phyloP scores from a whole-genome alignment of 2,888 invertebrate genomes.

The Gasteruption jaculator region DNA sequence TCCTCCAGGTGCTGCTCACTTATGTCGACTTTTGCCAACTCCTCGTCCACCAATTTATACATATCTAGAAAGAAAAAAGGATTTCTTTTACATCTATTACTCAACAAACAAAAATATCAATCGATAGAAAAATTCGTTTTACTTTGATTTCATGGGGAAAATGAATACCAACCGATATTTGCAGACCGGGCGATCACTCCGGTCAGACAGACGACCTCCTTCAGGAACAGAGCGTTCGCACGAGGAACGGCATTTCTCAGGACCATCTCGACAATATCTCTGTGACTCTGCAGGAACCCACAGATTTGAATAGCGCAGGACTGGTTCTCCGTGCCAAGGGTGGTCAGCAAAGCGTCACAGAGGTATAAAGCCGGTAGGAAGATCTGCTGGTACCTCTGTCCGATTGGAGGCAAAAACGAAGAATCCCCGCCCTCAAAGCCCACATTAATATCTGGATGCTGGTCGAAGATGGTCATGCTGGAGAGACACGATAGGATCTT shows the following conservation, averaged over 20 bases:
- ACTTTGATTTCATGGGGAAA: no score
- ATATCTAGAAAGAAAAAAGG: constrained; percentile 33
- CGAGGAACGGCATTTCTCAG: constrained; percentile 67
- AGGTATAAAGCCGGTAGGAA: constrained; percentile 76
- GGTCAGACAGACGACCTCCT: constrained; percentile 74
- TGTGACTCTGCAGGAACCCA: constrained; percentile 74
- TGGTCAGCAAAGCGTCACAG: constrained; percentile 76
- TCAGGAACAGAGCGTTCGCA: constrained; percentile 63
- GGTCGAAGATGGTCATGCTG: constrained; percentile 65
- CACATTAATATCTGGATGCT: constrained; percentile 65
- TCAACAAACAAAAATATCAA: background rate
- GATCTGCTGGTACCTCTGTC: constrained; percentile 75
- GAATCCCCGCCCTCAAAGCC: constrained; percentile 38
- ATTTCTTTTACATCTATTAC: background rate
- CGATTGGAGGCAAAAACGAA: constrained; percentile 60
- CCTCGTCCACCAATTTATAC: constrained; percentile 46
- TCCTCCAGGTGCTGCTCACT: constrained; percentile 33
- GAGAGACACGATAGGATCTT: constrained; percentile 61
- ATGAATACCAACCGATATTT: constrained; percentile 55
- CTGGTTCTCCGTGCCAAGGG: constrained; percentile 79
- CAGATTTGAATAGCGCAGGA: constrained; percentile 78
- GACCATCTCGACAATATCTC: constrained; percentile 76
- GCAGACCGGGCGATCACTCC: constrained; percentile 70
- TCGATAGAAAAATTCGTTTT: no score
- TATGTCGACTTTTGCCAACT: constrained; percentile 31